These are phyloP conservation scores for Scaptomyza pallida DNA, from an alignment of 1,140 invertebrate species.

Conservation along the genomic window DNA sequence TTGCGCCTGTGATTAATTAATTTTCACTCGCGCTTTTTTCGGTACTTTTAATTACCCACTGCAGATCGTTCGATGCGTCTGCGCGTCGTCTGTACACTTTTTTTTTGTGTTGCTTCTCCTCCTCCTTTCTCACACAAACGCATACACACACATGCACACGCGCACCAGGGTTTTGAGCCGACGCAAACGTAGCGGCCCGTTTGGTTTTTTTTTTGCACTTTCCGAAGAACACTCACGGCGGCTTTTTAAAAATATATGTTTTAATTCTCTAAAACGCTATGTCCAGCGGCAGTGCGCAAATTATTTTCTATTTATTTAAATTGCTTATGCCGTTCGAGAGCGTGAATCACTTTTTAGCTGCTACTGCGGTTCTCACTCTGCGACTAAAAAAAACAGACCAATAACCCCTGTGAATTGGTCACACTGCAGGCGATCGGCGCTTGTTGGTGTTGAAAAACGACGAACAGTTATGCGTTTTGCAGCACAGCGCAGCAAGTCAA, in stretches of 20 bases:
- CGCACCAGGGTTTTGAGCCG: conserved; percentile 22
- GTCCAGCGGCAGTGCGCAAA: conserved; percentile 47
- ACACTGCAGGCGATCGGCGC: conserved; percentile 25
- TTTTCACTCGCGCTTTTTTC: conserved; percentile 67
- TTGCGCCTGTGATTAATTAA: conserved; percentile 37
- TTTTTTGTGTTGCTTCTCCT: conserved; percentile 53
- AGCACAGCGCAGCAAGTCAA: conserved; percentile 1
- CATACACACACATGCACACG: conserved; percentile 53
- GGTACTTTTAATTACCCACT: conserved; percentile 48
- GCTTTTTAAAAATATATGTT: conserved; percentile 27
- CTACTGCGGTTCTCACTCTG: conserved; percentile 31
- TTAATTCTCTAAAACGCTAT: conserved; percentile 26
- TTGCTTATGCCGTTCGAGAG: conserved; percentile 26
- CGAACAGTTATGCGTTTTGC: not conserved
- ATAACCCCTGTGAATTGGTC: not conserved
- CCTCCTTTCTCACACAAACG: conserved; percentile 58
- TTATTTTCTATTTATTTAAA: conserved; percentile 38
- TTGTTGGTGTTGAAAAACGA: conserved; percentile 16
- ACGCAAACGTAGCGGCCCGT: conserved; percentile 34
- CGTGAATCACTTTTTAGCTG: conserved; percentile 50
- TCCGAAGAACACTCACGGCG: conserved; percentile 26
- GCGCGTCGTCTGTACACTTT: conserved; percentile 80
- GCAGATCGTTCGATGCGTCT: conserved; percentile 67
- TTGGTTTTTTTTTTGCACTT: conserved; percentile 13
- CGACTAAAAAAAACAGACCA: conserved; percentile 22